Evolutionary conservation across 2,113 vertebrate genomes (phyloP), one percentile per base, ranked within the genome.

Genomic region (Ctenodactylus gundi): DNA sequence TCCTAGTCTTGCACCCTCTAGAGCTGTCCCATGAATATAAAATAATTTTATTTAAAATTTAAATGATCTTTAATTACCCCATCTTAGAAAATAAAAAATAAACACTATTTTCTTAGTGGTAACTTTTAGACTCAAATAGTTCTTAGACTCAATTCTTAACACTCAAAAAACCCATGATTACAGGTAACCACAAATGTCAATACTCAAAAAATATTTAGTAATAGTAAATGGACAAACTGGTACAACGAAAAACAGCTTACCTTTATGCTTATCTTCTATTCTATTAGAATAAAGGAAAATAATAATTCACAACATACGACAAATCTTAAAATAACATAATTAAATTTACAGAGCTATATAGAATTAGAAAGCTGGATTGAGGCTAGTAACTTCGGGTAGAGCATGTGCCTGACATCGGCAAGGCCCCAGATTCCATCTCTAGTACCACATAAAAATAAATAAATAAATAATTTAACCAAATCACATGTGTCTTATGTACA

Each of bases 41-140:
- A 92, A 92, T 34, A 31, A 55, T 46, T 58, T 39, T 58, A 82
- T 85, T 81, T 31, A 90, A 34, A 87, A 95, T 81, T 67, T 41
- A 85, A 93, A 88, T 53, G 53, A 64, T 39, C 60, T 84, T 90
- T 75, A 89, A 93, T 93, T 95, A 65, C 68, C 77, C 6, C 57
- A 88, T 62, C 51, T 82, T 94, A 75, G 49, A 94, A 92, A 88
- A 78, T 81, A 5, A 23, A 46, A 41, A 36, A 92, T 58, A 86
- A 12, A 11, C 34, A 44, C 60, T 83, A 10, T 80, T 85, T 85
- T 92, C 20, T 92, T 68, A 60, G 44, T 75, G 39, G 34, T 90
- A 34, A 64, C 49, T 64, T 76, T 75, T 95, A 75, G 15, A 34
- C 72, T 51, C 15, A 75, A 31, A 49, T 51, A 75, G 82, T 73